Conservation (phyloP, 2,113 vertebrate genomes). For the Elanoides forficatus region DNA sequence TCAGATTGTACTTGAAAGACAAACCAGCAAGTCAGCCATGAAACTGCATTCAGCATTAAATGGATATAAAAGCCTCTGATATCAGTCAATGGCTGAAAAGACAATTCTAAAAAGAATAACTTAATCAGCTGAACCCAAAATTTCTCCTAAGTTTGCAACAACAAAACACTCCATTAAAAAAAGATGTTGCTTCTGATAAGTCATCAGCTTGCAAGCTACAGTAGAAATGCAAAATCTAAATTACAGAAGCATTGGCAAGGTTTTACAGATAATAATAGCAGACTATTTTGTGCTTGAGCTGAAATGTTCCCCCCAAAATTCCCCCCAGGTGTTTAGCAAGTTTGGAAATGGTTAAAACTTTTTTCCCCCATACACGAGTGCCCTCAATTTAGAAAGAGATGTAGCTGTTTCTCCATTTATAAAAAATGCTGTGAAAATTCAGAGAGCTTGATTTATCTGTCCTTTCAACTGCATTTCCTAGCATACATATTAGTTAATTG, state of each 20-base stretch:
- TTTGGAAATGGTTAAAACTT: background rate
- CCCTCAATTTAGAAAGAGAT: background rate
- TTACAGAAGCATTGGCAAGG: background rate
- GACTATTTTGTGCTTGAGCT: background rate
- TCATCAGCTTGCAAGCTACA: background rate
- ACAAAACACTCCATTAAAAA: background rate
- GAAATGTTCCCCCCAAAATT: background rate
- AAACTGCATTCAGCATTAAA: background rate
- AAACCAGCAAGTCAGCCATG: background rate
- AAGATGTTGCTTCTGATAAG: background rate
- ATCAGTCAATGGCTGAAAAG: background rate
- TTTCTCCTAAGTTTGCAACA: background rate
- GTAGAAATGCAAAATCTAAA: background rate
- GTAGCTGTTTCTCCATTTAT: background rate
- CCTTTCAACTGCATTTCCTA: background rate
- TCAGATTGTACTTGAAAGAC: background rate
- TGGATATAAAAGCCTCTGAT: background rate
- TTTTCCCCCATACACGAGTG: background rate
- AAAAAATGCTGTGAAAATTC: background rate
- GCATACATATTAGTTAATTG: too few species aligned
- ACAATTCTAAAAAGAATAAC: background rate
- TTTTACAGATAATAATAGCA: background rate
- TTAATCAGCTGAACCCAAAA: background rate
- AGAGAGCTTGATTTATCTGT: background rate
- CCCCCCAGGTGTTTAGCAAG: background rate